A percentile compares a stretch with the other conserved stretches of the same genome.
Conservation (phyloP, 35 echinoderm and acorn worm species). For the Hemicentrotus pulcherrimus region DNA sequence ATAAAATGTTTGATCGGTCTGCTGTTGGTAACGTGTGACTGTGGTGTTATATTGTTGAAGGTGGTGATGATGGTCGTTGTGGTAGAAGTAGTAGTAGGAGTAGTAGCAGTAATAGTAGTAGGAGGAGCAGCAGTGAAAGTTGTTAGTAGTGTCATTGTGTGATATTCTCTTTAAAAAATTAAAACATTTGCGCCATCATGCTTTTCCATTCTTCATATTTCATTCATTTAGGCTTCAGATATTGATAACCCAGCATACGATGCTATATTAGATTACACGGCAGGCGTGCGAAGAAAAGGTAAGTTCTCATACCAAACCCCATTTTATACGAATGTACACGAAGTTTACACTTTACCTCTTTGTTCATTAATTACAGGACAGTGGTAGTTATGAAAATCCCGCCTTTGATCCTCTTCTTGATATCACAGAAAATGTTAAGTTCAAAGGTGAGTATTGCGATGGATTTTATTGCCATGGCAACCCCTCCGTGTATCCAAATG, state of each 20-base stretch:
- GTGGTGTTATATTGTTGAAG: too few relatives aligned
- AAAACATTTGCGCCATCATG: background rate
- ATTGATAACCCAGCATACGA: background rate
- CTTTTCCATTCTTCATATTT: conserved; percentile 3
- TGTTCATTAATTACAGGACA: background rate
- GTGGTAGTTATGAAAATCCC: conserved; percentile 13
- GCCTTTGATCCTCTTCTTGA: conserved; percentile 44
- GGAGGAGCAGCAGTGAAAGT: background rate
- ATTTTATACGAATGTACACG: background rate
- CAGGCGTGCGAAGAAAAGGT: background rate
- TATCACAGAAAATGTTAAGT: conserved; percentile 39
- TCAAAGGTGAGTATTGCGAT: conserved; percentile 32
- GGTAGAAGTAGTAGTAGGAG: background rate
- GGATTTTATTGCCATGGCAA: background rate
- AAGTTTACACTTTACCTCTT: background rate
- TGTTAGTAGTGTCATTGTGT: background rate
- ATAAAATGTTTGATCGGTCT: too few relatives aligned
- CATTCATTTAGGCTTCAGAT: background rate
- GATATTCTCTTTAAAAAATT: too few relatives aligned
- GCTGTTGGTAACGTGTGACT: too few relatives aligned
- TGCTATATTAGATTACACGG: background rate
- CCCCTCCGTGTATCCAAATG: background rate
- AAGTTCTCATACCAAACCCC: background rate
- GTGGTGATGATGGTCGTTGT: background rate
- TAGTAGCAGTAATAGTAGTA: background rate